These are phyloP conservation scores for Hemiprocne comata DNA, from an alignment of 2,113 vertebrate species.

Conservation along the genomic window DNA sequence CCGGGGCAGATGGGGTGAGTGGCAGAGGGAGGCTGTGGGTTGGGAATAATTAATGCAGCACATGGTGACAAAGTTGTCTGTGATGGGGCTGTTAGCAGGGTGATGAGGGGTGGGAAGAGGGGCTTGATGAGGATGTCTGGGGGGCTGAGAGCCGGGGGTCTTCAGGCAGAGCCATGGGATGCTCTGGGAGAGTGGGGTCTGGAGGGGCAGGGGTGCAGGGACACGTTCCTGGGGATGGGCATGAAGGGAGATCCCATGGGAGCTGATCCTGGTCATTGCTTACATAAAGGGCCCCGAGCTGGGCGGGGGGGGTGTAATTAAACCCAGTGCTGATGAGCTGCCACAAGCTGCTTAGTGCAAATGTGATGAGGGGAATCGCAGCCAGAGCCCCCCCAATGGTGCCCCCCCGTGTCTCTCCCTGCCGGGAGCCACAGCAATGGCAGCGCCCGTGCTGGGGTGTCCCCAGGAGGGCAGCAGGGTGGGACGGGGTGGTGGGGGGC, in stretches of 20 bases:
- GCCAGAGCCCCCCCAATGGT: background rate
- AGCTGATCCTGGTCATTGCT: background rate
- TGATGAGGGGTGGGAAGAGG: background rate
- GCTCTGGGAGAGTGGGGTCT: background rate
- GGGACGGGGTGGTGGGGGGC: background rate
- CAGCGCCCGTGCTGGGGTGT: background rate
- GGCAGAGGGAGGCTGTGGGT: background rate
- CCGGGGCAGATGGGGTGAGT: background rate
- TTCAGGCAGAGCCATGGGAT: background rate
- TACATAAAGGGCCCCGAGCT: background rate
- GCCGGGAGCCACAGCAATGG: accelerated
- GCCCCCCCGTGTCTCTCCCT: background rate
- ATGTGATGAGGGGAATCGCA: background rate
- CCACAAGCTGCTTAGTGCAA: background rate
- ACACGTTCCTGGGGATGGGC: background rate
- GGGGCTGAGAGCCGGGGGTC: no score
- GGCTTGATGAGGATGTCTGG: no score
- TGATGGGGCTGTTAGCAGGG: background rate
- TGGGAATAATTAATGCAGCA: background rate
- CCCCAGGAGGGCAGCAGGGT: accelerated
- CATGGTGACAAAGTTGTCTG: accelerated
- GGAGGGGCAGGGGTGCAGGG: background rate
- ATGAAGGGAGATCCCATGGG: background rate
- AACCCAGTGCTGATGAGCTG: background rate
- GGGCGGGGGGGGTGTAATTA: background rate